phyloP scores from a whole-genome alignment of 2,113 vertebrate genomes.

The Meriones unguiculatus region DNA sequence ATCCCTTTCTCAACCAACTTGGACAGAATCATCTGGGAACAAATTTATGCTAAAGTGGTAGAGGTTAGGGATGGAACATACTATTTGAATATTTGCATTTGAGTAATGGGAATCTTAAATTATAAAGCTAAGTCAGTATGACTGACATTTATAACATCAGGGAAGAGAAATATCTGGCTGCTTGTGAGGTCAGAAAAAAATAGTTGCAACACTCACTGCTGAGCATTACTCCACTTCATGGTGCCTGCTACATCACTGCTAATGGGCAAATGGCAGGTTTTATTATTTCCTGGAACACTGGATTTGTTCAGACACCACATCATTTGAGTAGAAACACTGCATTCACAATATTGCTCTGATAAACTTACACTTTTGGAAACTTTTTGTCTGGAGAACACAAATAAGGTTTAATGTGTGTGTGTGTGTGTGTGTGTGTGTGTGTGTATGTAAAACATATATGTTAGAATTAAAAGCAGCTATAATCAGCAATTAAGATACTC shows the following conservation, averaged over 20 bases:
- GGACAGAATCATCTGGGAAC: not conserved
- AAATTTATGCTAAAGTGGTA: not conserved
- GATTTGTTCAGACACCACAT: not conserved
- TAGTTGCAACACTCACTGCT: not conserved
- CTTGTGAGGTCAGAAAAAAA: not conserved
- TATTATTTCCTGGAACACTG: not conserved
- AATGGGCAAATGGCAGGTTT: not conserved
- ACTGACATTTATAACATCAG: not conserved
- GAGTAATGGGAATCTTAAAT: not conserved
- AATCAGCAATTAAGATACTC: constrained; percentile 5
- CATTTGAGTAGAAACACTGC: not conserved
- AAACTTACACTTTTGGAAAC: not conserved
- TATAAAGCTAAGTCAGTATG: not conserved
- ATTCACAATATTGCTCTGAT: not conserved
- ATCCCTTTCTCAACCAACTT: not conserved
- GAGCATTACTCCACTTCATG: not conserved
- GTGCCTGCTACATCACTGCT: fast-evolving
- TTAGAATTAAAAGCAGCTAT: constrained; percentile 33
- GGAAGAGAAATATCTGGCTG: not conserved
- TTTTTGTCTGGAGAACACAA: constrained; percentile 50
- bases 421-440: too few relatives aligned
- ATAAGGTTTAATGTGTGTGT: not conserved
- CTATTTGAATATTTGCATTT: constrained; percentile 28
- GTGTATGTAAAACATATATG: not conserved
- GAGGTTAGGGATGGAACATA: not conserved